A percentile compares a stretch with the other conserved stretches of the same genome.
phyloP scores from a whole-genome alignment of 2,113 vertebrate genomes.

The Alosa alosa region DNA sequence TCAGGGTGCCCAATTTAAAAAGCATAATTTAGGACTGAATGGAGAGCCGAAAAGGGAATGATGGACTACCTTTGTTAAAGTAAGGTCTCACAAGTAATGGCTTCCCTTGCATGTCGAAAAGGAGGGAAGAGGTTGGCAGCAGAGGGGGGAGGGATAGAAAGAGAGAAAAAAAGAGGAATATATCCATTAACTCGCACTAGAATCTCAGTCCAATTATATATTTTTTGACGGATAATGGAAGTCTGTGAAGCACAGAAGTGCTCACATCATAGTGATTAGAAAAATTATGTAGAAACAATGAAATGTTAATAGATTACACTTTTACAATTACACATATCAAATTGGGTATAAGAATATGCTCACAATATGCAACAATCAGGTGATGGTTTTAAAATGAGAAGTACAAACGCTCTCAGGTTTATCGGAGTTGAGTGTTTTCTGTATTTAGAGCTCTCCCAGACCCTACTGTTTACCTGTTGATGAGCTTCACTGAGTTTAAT shows the following conservation, averaged over 20 bases:
- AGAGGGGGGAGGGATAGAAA: neutral
- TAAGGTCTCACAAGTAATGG: slow-evolving; percentile 34
- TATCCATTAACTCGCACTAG: neutral
- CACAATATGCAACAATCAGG: neutral
- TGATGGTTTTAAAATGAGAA: neutral
- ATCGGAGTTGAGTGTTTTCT: too few species aligned
- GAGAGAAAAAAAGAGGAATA: slow-evolving; percentile 3
- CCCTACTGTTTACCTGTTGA: too few species aligned
- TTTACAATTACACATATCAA: neutral
- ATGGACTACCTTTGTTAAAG: slow-evolving; percentile 41
- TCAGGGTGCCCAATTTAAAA: slow-evolving; percentile 52
- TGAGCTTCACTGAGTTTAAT: too few species aligned
- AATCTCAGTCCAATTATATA: neutral
- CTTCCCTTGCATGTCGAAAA: slow-evolving; percentile 9
- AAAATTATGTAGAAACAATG: neutral
- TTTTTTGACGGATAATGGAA: neutral
- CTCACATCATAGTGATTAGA: neutral
- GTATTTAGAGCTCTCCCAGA: too few species aligned
- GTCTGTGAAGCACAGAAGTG: neutral
- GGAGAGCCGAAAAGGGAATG: slow-evolving; percentile 12
- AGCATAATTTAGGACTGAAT: slow-evolving; percentile 46
- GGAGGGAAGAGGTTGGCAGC: neutral
- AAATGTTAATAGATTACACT: neutral
- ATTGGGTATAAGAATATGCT: neutral
- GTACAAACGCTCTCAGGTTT: too few species aligned